Conservation (phyloP, 2,113 vertebrate genomes). For the Ailuropoda melanoleuca region DNA sequence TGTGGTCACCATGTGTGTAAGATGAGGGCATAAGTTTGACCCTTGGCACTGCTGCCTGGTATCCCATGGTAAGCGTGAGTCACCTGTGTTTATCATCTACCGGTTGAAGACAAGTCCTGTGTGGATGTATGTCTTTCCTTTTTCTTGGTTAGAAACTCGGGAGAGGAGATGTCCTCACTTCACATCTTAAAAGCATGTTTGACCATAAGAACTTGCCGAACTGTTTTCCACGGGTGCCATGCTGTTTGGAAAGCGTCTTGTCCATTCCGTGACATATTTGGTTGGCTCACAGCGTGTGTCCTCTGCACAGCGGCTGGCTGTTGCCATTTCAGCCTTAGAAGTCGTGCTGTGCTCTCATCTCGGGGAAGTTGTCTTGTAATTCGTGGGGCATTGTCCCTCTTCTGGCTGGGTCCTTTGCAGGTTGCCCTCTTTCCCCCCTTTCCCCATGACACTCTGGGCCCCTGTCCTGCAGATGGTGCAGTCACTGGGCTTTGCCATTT, state of each 20-base stretch:
- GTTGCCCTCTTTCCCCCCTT: accelerated
- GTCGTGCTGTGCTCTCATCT: neutral
- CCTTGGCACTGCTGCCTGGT: neutral
- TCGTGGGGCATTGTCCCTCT: neutral
- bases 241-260: accelerated
- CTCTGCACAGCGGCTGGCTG: accelerated
- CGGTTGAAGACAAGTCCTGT: neutral
- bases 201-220: neutral
- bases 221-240: neutral
- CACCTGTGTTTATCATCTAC: neutral
- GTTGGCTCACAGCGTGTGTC: accelerated
- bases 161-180: neutral
- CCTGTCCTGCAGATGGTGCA: slow-evolving; percentile 90
- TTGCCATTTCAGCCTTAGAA: neutral
- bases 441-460: neutral
- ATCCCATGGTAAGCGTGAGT: accelerated
- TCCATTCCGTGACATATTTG: accelerated
- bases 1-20: too few species aligned
- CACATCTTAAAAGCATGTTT: neutral
- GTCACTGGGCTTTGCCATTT: slow-evolving; percentile 94
- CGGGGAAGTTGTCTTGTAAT: neutral
- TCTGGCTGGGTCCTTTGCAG: neutral
- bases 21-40: accelerated
- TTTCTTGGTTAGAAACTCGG: neutral
- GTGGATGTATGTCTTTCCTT: neutral